phyloP scores from a whole-genome alignment of 2,113 vertebrate species.

The Notarius lentiginosus region DNA sequence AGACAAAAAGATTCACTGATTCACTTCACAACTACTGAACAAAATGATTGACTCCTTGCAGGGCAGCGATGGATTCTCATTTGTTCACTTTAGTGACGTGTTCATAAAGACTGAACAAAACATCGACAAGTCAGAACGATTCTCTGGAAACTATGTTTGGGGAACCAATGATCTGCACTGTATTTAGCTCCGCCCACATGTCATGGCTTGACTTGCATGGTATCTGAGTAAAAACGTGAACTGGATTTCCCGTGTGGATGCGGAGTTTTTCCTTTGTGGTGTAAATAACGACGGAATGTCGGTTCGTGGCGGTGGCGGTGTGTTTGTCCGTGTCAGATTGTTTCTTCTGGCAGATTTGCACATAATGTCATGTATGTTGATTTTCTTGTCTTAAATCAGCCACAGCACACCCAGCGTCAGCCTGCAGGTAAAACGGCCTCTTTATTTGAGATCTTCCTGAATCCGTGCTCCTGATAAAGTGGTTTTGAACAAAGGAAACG shows the following conservation, averaged over 20 bases:
- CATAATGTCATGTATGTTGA: not conserved
- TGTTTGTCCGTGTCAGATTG: not conserved
- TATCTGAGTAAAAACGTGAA: not conserved
- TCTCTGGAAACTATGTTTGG: not conserved
- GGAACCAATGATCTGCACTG: not conserved
- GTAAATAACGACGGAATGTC: not conserved
- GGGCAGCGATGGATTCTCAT: not conserved
- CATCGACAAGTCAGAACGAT: not conserved
- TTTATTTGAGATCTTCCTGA: not conserved
- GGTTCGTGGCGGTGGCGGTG: not conserved
- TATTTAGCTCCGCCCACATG: not conserved
- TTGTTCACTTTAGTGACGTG: not conserved
- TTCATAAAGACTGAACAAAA: not conserved
- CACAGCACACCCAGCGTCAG: not conserved
- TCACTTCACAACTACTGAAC: not conserved
- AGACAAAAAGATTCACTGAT: not conserved
- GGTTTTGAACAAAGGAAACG: not conserved
- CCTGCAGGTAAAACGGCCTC: not conserved
- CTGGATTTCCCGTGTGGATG: not conserved
- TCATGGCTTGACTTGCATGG: not conserved
- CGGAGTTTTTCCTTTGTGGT: not conserved
- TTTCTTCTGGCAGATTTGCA: not conserved
- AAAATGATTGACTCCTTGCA: not conserved
- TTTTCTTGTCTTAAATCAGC: not conserved
- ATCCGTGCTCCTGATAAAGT: not conserved